phyloP scores from a whole-genome alignment of 2,113 vertebrate species.

The Acrocephalus arundinaceus region DNA sequence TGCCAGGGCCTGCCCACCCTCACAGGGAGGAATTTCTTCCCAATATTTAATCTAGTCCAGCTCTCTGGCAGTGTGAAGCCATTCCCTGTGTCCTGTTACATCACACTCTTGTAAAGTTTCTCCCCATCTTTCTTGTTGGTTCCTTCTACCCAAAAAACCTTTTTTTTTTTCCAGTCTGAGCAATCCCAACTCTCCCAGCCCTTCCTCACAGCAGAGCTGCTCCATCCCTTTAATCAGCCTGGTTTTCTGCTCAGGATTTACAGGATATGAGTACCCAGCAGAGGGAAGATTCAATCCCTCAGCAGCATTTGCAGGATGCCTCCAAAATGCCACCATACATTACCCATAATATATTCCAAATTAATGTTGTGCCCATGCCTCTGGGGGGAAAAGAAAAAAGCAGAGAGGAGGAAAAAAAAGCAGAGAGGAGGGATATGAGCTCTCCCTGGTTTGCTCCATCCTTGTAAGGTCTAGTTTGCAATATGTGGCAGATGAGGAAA shows the following conservation, averaged over 20 bases:
- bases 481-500: neutral
- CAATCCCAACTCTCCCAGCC: neutral
- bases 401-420: neutral
- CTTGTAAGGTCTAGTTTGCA: neutral
- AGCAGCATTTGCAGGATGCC: neutral
- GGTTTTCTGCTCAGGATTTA: neutral
- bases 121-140: neutral
- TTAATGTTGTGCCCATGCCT: neutral
- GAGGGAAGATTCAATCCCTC: neutral
- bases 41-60: neutral
- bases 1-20: neutral
- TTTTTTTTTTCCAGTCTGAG: neutral
- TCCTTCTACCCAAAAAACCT: neutral
- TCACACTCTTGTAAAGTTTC: neutral
- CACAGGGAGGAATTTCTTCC: rapidly evolving
- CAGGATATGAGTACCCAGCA: neutral
- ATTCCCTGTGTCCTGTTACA: neutral
- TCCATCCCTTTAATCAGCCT: neutral
- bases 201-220: neutral
- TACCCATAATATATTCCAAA: neutral
- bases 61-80: neutral
- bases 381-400: neutral
- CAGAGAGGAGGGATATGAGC: neutral
- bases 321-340: neutral
- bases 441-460: neutral